Base-by-base conservation (phyloP, 1,140 invertebrate genomes). In the Araneus ventricosus region DNA sequence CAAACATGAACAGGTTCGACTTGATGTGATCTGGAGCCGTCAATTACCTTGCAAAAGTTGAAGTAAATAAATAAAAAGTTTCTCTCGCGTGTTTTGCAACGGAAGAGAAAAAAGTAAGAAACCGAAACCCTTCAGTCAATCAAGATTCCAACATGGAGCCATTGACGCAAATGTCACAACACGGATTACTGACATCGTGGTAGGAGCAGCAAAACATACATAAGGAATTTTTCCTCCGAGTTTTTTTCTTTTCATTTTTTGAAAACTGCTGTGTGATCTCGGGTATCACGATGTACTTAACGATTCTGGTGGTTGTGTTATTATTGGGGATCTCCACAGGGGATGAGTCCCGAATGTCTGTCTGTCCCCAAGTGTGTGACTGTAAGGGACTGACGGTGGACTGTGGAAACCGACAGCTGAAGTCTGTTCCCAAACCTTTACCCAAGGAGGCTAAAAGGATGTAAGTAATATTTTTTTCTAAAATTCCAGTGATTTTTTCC, bases 351-450 rank as follows among this genome's bases (percentile, higher is more conserved):
- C 90, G 93, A 0, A 61, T 94, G 34, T 88, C 94, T 37, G 86
- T 84, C 27, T 98, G 98, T 95, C 98, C 98, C 8, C 97, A 97
- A 96, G 97, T 97, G 27, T 98, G 98, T 95, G 96, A 97, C 94
- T 98, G 98, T 95, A 96, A 96, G 90, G 97, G 97, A 89, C 96
- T 97, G 85, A 97, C 97, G 80, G 97, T 98, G 41, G 97, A 98
- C 95, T 98, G 98, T 95, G 97, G 97, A 67, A 97, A 97, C 95
- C 96, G 97, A 37, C 97, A 97, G 80, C 96, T 98, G 61, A 97
- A 97, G n/a, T 96, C 97, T 95, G 97, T 98, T 41, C 98, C 98
- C 0, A 96, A 96, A 93, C 96, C 97, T 94, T 96, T 98, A 94
- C 97, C 97, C 20, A 95, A 96, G 52, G 97, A 97, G 94, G 97